These are phyloP conservation scores for Odontamblyopus rebecca DNA, from an alignment of 2,797 vertebrate species.

Conservation along the genomic window DNA sequence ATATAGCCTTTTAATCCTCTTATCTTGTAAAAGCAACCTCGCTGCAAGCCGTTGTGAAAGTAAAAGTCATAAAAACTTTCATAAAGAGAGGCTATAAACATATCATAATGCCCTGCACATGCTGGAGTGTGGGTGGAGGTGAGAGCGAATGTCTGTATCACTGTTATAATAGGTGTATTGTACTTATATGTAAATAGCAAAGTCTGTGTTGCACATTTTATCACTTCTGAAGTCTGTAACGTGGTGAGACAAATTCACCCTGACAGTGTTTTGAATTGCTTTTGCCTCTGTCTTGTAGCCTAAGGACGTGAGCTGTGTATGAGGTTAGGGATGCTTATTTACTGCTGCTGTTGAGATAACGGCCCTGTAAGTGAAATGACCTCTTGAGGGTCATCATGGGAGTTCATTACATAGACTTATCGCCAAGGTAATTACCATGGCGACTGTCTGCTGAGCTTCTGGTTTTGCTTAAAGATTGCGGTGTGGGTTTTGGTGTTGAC, in stretches of 20 bases:
- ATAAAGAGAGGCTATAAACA: conserved; percentile 1
- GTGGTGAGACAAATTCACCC: not conserved
- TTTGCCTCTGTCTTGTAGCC: not conserved
- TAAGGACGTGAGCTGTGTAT: not conserved
- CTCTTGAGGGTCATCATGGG: conserved; percentile 36
- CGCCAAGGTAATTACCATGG: conserved; percentile 26
- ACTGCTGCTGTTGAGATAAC: conserved; percentile 29
- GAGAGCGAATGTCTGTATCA: not conserved
- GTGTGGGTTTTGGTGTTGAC: conserved; percentile 35
- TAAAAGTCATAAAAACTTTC: not conserved
- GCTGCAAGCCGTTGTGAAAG: not conserved
- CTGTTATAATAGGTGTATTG: not conserved
- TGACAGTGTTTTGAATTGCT: conserved; percentile 13
- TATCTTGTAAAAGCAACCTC: not conserved
- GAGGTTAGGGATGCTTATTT: conserved; percentile 10
- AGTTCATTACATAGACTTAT: conserved; percentile 28
- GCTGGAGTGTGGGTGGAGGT: conserved; percentile 12
- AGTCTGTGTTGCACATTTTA: not conserved
- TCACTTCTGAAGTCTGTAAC: not conserved
- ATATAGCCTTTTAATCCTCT: not conserved
- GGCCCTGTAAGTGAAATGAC: conserved; percentile 45
- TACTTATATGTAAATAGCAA: conserved; percentile 4
- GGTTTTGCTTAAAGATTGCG: conserved; percentile 7
- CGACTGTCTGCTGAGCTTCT: conserved; percentile 15
- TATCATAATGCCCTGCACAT: conserved; percentile 1